Percentiles rank a stretch among this genome's conserved stretches.
These are phyloP conservation scores for Nomada lathburiana DNA, from an alignment of 2,888 invertebrate species.

Conservation along the genomic window DNA sequence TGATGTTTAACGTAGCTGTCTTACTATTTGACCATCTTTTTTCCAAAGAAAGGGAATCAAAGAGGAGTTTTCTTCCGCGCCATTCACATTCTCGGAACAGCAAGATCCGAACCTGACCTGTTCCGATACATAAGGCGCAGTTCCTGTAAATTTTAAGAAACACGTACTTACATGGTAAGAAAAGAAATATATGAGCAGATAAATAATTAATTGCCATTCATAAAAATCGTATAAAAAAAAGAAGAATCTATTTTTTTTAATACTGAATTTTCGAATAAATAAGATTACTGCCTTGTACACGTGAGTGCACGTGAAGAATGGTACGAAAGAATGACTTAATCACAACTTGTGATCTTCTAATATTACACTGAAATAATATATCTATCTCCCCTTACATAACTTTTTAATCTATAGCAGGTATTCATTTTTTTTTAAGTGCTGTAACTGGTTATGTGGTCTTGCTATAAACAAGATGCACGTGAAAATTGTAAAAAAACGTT, in stretches of 20 bases:
- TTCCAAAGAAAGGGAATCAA: constrained; percentile 92
- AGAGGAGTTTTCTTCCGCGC: constrained; percentile 91
- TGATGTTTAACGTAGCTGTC: constrained; percentile 36
- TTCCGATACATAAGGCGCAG: constrained; percentile 87
- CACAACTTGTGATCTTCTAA: constrained; percentile 33
- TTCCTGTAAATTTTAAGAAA: constrained; percentile 80
- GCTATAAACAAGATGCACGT: constrained; percentile 11
- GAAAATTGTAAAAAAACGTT: no score
- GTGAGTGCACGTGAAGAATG: not conserved
- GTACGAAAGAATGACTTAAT: constrained; percentile 32
- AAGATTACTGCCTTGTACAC: not conserved
- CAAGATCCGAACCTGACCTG: constrained; percentile 91
- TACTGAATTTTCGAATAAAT: not conserved
- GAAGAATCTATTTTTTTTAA: not conserved
- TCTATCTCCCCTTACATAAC: constrained; percentile 37
- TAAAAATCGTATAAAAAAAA: not conserved
- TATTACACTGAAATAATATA: constrained; percentile 42
- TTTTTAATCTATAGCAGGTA: constrained; percentile 38
- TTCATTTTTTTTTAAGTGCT: constrained; percentile 21
- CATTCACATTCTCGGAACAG: constrained; percentile 95
- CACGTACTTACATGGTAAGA: not conserved
- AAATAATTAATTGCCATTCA: not conserved
- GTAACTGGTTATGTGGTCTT: constrained; percentile 18
- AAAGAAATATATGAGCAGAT: not conserved
- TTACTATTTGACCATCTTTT: constrained; percentile 81